Evolutionary conservation across 2,797 vertebrate genomes (phyloP).

Genomic region (Coreius guichenoti): DNA sequence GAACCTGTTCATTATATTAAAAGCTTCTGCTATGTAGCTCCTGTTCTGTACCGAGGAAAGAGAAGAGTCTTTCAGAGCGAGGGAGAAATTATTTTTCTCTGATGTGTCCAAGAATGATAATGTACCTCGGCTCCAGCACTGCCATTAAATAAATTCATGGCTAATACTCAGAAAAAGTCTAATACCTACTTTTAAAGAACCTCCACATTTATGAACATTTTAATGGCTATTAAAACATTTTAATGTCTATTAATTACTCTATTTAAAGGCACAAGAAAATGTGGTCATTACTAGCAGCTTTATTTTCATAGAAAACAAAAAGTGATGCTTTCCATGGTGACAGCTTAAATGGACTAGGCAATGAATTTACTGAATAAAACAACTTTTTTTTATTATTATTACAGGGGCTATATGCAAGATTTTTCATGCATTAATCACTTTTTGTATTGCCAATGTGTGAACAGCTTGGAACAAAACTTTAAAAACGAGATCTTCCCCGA

Average conservation of each 20-base stretch:
- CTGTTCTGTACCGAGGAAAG: not conserved
- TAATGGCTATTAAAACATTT: not conserved
- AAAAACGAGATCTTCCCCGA: not conserved
- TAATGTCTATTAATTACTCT: slow-evolving; percentile 17
- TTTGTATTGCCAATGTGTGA: not conserved
- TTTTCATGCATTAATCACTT: not conserved
- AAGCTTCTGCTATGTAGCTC: slow-evolving; percentile 24
- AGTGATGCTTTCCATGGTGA: not conserved
- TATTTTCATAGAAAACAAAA: not conserved
- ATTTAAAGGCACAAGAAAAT: not conserved
- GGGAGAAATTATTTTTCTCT: slow-evolving; percentile 18
- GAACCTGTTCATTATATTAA: slow-evolving; percentile 36
- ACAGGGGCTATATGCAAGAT: not conserved
- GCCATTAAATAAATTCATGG: slow-evolving; percentile 25
- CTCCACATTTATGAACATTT: not conserved
- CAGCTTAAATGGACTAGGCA: not conserved
- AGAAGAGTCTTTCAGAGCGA: slow-evolving; percentile 12
- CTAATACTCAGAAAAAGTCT: not conserved
- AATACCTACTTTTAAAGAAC: not conserved
- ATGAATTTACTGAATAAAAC: not conserved
- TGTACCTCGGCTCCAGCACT: not conserved
- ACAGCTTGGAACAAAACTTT: not conserved
- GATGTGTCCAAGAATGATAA: slow-evolving; percentile 21
- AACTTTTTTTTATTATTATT: not conserved
- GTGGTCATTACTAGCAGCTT: slow-evolving; percentile 14